These are phyloP conservation scores for Rhorus exstirpatorius DNA, from an alignment of 2,888 invertebrate species.

Conservation along the genomic window DNA sequence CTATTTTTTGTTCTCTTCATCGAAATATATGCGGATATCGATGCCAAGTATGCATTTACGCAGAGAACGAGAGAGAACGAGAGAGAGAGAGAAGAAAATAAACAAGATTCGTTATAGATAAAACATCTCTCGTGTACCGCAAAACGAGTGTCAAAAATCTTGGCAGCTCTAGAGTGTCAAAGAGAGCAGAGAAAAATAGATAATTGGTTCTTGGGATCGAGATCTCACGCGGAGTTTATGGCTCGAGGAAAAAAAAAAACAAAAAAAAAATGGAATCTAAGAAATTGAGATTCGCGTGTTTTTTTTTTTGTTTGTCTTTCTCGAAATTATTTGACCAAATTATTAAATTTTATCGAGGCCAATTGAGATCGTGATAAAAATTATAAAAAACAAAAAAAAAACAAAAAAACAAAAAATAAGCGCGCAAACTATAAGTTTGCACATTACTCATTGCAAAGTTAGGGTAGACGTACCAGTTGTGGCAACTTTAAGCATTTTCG, in stretches of 20 bases:
- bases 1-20: conserved; percentile 46
- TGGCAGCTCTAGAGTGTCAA: conserved; percentile 1
- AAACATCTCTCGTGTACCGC: conserved; percentile 38
- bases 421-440: too few species aligned
- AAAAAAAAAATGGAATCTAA: not conserved
- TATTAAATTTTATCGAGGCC: too few species aligned
- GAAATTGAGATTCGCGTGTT: too few species aligned
- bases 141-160: conserved; percentile 40
- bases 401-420: too few species aligned
- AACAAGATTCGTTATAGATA: conserved; percentile 49
- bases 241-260: conserved; percentile 11
- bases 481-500: too few species aligned
- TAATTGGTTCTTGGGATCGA: conserved; percentile 48
- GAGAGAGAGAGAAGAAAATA: conserved; percentile 22
- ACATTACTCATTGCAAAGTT: too few species aligned
- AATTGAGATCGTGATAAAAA: too few species aligned
- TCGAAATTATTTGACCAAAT: too few species aligned
- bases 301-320: too few species aligned
- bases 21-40: conserved; percentile 17
- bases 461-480: too few species aligned
- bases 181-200: conserved; percentile 9
- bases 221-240: not conserved
- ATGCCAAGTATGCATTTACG: conserved; percentile 51
- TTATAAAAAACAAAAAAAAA: too few species aligned
- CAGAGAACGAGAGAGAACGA: conserved; percentile 19